Evolutionary conservation across 2,113 vertebrate genomes (phyloP).

Genomic region (Dendropsophus ebraccatus): DNA sequence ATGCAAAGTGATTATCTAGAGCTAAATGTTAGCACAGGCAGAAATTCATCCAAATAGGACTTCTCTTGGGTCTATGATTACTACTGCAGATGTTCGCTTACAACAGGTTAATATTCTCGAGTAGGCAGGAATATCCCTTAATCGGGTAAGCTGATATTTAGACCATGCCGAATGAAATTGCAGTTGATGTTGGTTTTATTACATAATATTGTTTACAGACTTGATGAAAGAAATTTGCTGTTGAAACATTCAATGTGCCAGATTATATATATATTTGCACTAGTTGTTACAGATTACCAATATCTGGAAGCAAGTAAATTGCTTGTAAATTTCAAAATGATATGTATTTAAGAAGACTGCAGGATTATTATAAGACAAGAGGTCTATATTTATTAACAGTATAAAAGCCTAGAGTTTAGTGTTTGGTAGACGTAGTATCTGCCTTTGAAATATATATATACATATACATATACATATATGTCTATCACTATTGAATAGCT

Average conservation of each 20-base stretch:
- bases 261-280: conserved; percentile 13
- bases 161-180: background rate
- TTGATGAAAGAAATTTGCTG: background rate
- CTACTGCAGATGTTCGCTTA: conserved; percentile 19
- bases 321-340: background rate
- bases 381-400: conserved; percentile 5
- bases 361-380: background rate
- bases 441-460: conserved; percentile 21
- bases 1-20: conserved; percentile 46
- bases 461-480: background rate
- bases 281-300: conserved; percentile 16
- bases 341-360: background rate
- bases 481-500: conserved; percentile 47
- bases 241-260: background rate
- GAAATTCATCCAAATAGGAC: conserved; percentile 32
- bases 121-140: background rate
- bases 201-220: conserved; percentile 12
- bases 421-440: conserved; percentile 38
- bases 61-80: conserved; percentile 14
- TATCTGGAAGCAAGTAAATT: conserved; percentile 8
- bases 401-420: conserved; percentile 19
- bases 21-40: conserved; percentile 35
- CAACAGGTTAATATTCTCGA: conserved; percentile 4
- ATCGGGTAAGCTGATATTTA: conserved; percentile 18
- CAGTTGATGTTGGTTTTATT: conserved; percentile 9